Base-by-base conservation (phyloP, 2,113 vertebrate genomes). In the Terrapene triunguis region DNA sequence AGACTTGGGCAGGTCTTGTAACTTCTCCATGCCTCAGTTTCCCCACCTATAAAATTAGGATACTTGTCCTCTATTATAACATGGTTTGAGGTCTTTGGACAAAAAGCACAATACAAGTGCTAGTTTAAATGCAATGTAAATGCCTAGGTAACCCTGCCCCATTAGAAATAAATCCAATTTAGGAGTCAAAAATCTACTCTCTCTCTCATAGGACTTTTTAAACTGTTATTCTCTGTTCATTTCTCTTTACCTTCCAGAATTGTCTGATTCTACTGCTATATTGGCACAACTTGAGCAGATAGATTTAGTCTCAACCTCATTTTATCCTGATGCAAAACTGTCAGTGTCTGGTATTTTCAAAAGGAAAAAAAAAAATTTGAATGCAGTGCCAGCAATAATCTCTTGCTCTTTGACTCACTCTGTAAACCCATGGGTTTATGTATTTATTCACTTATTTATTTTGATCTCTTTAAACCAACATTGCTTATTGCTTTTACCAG, bases 281-380 rank as follows among this genome's bases (percentile, higher is more conserved):
- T 35, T 87, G 84, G 93, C 86, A 93, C 84, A 83, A 95, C 51
- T 17, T 3, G 86, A 97, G 89, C 22, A 74, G 62, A 92, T 89
- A 90, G 95, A 96, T 88, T 90, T 85, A 42, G 84, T 72, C 93
- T 92, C 92, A 91, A 65, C 84, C 87, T 94, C 47, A 95, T 92
- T 96, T 93, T 92, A 84, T 94, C 82, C 93, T 59, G 79, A 91
- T 24, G 82, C 91, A 94, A 79, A 97, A 90, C 93, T 96, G 92
- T 97, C 94, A 96, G 87, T 89, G 88, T 89, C 87, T 96, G 89
- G 89, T 95, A 92, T 95, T 97, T 97, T 97, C 94, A 98, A 97
- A 65, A 97, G 84, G 93, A 94, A 95, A 90, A 48, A 48, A 48
- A 48, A 48, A 48, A 1, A n/a, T 96, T 81, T 89, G 93, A 98